phyloP scores from a whole-genome alignment of 2,113 vertebrate genomes.

The Rhineura floridana region DNA sequence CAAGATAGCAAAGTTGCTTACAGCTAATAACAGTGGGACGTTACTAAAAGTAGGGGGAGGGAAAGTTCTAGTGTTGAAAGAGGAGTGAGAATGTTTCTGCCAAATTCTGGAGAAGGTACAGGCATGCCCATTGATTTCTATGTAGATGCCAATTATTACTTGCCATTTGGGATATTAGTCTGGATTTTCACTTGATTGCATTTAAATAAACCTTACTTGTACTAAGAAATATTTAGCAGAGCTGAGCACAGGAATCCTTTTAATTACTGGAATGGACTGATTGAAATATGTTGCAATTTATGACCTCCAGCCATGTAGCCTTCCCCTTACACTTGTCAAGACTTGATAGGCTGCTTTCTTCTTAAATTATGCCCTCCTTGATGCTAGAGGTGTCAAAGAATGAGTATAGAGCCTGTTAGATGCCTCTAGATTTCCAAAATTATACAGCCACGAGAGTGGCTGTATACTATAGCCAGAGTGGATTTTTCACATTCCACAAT shows the following conservation, averaged over 20 bases:
- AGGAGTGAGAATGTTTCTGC: background rate
- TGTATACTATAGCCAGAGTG: too few relatives aligned
- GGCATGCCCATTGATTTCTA: background rate
- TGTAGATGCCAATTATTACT: background rate
- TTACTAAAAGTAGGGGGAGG: background rate
- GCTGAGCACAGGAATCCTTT: background rate
- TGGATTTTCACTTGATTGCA: background rate
- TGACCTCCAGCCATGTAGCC: background rate
- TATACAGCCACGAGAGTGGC: too few relatives aligned
- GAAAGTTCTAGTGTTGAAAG: background rate
- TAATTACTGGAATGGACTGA: background rate
- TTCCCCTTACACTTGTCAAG: conserved; percentile 2
- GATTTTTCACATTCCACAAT: too few relatives aligned
- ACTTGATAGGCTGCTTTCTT: background rate
- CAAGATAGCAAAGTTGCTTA: background rate
- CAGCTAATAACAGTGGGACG: background rate
- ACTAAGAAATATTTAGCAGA: background rate
- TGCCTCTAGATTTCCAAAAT: background rate
- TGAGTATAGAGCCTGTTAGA: background rate
- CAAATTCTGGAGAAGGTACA: background rate
- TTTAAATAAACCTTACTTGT: background rate
- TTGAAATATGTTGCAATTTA: background rate
- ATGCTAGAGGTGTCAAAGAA: background rate
- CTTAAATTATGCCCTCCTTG: background rate
- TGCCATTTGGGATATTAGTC: background rate